These are phyloP conservation scores for Halcyon smyrnensis DNA, from an alignment of 2,797 vertebrate genomes.

Conservation along the genomic window DNA sequence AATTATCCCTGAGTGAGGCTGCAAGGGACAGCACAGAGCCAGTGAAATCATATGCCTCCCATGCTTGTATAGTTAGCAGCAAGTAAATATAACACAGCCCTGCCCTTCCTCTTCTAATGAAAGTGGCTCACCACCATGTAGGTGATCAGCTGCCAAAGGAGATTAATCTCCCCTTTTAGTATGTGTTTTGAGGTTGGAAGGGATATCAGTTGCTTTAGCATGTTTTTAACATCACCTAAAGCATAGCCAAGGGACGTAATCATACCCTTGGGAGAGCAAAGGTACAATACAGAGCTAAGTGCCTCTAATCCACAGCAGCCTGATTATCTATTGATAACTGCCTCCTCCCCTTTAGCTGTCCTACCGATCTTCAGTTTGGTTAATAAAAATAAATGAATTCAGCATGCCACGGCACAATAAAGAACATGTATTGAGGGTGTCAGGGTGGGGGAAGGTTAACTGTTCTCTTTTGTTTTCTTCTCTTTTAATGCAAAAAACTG, in stretches of 20 bases:
- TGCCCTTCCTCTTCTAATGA: constrained; percentile 42
- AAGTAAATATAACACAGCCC: constrained; percentile 43
- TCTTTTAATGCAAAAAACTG: constrained; percentile 37
- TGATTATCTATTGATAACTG: constrained; percentile 52
- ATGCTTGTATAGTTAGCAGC: background rate
- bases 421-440: background rate
- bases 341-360: constrained; percentile 19
- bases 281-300: constrained; percentile 38
- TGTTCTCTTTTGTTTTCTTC: constrained; percentile 40
- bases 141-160: constrained; percentile 36
- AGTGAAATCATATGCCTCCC: background rate
- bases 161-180: constrained; percentile 44
- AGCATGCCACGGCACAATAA: background rate
- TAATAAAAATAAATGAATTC: constrained; percentile 46
- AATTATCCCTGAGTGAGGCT: background rate
- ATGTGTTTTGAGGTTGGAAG: constrained; percentile 38
- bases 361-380: background rate
- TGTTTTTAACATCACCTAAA: constrained; percentile 65
- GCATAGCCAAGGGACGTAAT: constrained; percentile 7
- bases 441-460: background rate
- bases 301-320: constrained; percentile 16
- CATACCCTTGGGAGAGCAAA: constrained; percentile 27
- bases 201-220: constrained; percentile 26
- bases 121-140: constrained; percentile 6
- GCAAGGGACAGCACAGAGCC: background rate